Evolutionary conservation across 2,113 vertebrate species (phyloP), one percentile per base, ranked within the genome.

Genomic region (Alethe diademata): DNA sequence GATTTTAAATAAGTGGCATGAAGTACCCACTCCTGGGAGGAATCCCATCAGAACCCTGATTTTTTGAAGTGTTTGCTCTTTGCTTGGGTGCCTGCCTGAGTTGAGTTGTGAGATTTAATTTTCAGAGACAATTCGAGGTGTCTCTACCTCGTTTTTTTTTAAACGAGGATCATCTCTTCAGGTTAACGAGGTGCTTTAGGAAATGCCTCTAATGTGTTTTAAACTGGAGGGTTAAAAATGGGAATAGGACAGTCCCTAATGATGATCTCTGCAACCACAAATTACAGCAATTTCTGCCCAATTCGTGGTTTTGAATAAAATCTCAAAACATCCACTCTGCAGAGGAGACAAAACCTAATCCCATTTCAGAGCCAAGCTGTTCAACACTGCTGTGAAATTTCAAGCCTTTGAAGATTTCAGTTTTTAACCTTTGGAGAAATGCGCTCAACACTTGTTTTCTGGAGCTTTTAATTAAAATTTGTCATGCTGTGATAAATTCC

Each of bases 201-300:
- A 82, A 73, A 31, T 14, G 47, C 36, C 51, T 36, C 40, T 12
- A 8, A 7, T 23, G 28, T 17, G 28, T 50, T 50, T 60, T 15
- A 28, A 48, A 36, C 36, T 29, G 35, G 23, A 75, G 66, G 18
- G 48, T 23, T 72, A 9, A 54, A 76, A 73, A 17, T 15, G 22
- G n/a, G 56, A 35, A 25, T 2, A 8, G 76, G 23, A 33, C 8
- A 17, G 19, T 19, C 28, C 12, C 0, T 16, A 18, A 6, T 5
- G 8, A 18, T 35, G n/a, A 22, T 78, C 73, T 67, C 42, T 84
- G 54, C 61, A 14, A 9, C 12, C 81, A 75, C 71, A 56, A 78
- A 33, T 51, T 2, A 8, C 45, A 51, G 62, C 56, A 54, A 20
- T 76, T 80, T 38, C 50, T 57, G 12, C 33, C n/a, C 40, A 75